Percentiles rank a stretch among this genome's conserved stretches.
These are phyloP conservation scores for Sepiola atlantica DNA, from an alignment of 2,888 invertebrate species.

Conservation along the genomic window DNA sequence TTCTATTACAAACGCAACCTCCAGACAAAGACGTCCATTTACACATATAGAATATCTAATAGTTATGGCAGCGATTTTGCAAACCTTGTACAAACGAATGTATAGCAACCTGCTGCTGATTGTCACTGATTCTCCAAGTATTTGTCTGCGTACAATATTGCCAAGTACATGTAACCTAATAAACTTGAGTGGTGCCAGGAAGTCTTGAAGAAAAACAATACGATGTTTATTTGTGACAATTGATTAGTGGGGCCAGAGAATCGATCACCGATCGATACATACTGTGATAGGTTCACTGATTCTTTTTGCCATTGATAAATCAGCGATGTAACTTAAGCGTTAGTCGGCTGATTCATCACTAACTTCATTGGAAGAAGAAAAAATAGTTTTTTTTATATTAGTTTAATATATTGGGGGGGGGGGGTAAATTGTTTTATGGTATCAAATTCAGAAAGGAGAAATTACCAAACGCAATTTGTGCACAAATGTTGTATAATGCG, in stretches of 20 bases:
- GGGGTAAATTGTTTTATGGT: background rate
- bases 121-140: background rate
- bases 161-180: background rate
- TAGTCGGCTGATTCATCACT: background rate
- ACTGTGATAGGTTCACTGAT: background rate
- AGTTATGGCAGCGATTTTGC: too few relatives aligned
- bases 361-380: background rate
- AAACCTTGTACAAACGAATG: too few relatives aligned
- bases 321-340: background rate
- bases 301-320: background rate
- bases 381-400: background rate
- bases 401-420: background rate
- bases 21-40: too few relatives aligned
- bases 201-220: background rate
- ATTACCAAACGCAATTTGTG: background rate
- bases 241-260: background rate
- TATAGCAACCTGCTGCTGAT: too few relatives aligned
- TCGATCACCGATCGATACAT: background rate
- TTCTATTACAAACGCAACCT: too few relatives aligned
- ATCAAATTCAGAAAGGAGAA: background rate
- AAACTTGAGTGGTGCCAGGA: background rate
- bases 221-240: background rate
- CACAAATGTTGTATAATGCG: background rate
- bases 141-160: background rate
- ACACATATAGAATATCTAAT: too few relatives aligned